phyloP scores from a whole-genome alignment of 37 sponge, comb jelly and placozoan genomes.

The Mnemiopsis leidyi region DNA sequence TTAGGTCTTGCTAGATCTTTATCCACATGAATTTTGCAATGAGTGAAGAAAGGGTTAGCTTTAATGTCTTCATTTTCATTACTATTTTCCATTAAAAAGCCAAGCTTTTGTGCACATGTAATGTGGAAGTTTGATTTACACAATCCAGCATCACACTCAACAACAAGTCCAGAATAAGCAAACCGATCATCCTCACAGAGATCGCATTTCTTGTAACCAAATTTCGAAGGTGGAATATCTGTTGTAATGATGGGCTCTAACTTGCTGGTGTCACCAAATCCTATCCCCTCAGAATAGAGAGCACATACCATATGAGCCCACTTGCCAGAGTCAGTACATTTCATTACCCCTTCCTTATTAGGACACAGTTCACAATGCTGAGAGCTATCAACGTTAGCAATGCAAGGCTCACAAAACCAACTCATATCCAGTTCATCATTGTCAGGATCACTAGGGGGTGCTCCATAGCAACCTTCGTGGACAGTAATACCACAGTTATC shows the following conservation, averaged over 20 bases:
- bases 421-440: conserved; percentile 28
- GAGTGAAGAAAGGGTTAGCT: conserved; percentile 21
- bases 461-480: conserved; percentile 46
- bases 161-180: conserved; percentile 40
- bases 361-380: conserved; percentile 53
- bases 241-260: conserved; percentile 32
- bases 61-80: neutral
- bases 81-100: conserved; percentile 21
- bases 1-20: conserved; percentile 20
- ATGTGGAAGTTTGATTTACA: conserved; percentile 46
- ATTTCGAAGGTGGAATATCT: conserved; percentile 54
- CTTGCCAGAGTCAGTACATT: conserved; percentile 40
- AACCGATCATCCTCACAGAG: conserved; percentile 23
- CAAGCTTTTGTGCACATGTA: conserved; percentile 48
- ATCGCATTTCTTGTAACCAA: conserved; percentile 51
- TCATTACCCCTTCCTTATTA: conserved; percentile 31
- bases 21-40: conserved; percentile 61
- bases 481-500: conserved; percentile 51
- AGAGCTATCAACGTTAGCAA: conserved; percentile 4
- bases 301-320: conserved; percentile 58
- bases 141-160: conserved; percentile 54
- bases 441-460: neutral
- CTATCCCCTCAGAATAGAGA: conserved; percentile 49
- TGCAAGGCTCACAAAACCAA: conserved; percentile 55
- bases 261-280: conserved; percentile 14